Percentiles rank a stretch among this genome's conserved stretches.
phyloP scores from a whole-genome alignment of 2,113 vertebrate genomes.

The Elephantulus edwardii region DNA sequence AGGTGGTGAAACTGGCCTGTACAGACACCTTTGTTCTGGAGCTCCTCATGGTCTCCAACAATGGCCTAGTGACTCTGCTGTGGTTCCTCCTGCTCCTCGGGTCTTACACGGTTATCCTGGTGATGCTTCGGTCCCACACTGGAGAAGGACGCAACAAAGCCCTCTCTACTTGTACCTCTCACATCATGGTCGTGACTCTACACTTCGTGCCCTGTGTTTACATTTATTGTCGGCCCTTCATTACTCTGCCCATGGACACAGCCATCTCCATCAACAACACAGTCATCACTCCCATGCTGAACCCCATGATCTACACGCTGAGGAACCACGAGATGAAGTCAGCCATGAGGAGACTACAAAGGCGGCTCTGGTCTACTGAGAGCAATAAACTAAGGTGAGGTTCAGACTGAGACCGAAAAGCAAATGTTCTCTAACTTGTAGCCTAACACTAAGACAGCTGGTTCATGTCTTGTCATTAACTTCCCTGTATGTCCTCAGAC shows the following conservation, averaged over 20 bases:
- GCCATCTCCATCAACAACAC: conserved; percentile 70
- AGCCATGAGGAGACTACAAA: conserved; percentile 65
- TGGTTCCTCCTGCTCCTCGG: conserved; percentile 71
- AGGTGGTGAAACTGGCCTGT: conserved; percentile 72
- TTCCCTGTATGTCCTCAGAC: background rate
- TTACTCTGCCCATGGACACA: conserved; percentile 61
- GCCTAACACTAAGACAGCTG: background rate
- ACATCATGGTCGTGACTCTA: conserved; percentile 70
- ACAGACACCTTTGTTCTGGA: conserved; percentile 41
- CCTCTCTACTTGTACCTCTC: conserved; percentile 72
- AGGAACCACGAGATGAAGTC: conserved; percentile 74
- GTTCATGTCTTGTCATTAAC: background rate
- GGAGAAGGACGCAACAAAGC: conserved; percentile 53
- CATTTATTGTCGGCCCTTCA: conserved; percentile 68
- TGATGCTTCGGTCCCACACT: conserved; percentile 37
- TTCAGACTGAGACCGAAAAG: background rate
- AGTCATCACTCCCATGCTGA: conserved; percentile 69
- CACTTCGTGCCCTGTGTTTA: conserved; percentile 64
- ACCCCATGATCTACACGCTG: conserved; percentile 73
- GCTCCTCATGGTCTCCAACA: conserved; percentile 73
- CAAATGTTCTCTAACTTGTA: background rate
- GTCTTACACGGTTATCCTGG: conserved; percentile 60
- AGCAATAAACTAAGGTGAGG: conserved; percentile 27
- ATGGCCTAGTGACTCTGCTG: conserved; percentile 61
- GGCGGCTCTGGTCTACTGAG: conserved; percentile 33